Evolutionary conservation across 1,140 invertebrate genomes (phyloP).

Genomic region (Leguminivora glycinivorella): DNA sequence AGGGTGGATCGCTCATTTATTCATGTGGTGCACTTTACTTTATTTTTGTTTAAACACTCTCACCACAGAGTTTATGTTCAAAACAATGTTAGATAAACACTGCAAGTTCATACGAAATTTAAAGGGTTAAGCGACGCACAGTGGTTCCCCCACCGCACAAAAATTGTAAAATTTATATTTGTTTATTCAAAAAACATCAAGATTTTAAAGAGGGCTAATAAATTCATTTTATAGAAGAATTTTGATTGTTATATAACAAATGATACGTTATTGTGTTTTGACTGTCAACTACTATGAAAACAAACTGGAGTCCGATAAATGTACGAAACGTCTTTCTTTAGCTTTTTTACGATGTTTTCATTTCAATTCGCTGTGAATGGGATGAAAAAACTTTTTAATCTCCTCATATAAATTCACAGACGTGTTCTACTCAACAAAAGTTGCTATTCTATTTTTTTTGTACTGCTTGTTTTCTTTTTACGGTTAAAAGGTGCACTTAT

Average conservation of each 20-base stretch:
- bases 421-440: background rate
- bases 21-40: slow-evolving; percentile 47
- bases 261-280: slow-evolving; percentile 17
- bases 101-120: background rate
- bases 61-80: background rate
- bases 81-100: slow-evolving; percentile 21
- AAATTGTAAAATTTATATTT: slow-evolving; percentile 14
- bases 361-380: slow-evolving; percentile 7
- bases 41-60: slow-evolving; percentile 52
- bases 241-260: slow-evolving; percentile 13
- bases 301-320: slow-evolving; percentile 16
- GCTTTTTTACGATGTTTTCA: slow-evolving; percentile 16
- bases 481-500: background rate
- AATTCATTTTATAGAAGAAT: background rate
- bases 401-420: slow-evolving; percentile 22
- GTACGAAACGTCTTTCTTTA: slow-evolving; percentile 2
- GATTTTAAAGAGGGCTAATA: slow-evolving; percentile 2
- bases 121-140: slow-evolving; percentile 6
- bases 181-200: background rate
- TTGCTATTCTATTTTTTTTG: slow-evolving; percentile 44
- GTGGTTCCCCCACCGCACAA: slow-evolving; percentile 13
- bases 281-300: slow-evolving; percentile 17
- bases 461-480: slow-evolving; percentile 59
- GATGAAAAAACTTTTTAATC: slow-evolving; percentile 29
- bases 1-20: slow-evolving; percentile 52